These are phyloP conservation scores for Lepetodrilus schrolli DNA, from an alignment of 2,888 invertebrate genomes.

Conservation along the genomic window DNA sequence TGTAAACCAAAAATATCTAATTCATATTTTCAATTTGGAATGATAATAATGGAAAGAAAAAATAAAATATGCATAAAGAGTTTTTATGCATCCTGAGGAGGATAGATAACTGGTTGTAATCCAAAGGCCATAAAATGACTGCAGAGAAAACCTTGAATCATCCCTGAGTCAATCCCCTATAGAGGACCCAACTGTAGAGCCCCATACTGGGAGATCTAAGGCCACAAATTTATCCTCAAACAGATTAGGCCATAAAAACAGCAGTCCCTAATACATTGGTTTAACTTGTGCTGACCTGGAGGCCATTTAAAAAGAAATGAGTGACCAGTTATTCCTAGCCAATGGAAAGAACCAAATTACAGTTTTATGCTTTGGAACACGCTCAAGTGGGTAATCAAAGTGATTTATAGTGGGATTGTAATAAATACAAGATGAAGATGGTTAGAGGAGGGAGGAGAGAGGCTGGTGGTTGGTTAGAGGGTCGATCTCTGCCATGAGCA, in stretches of 20 bases:
- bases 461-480: too few relatives aligned
- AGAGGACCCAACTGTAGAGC: background rate
- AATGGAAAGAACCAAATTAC: conserved; percentile 23
- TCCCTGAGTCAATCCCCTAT: background rate
- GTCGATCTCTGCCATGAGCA: too few relatives aligned
- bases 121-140: background rate
- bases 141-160: background rate
- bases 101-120: conserved; percentile 10
- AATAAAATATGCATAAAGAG: too few relatives aligned
- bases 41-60: too few relatives aligned
- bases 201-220: background rate
- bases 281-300: conserved; percentile 11
- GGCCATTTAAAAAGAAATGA: conserved; percentile 27
- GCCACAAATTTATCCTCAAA: conserved; percentile 24
- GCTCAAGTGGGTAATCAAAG: conserved; percentile 21
- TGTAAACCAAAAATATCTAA: too few relatives aligned
- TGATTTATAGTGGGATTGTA: conserved; percentile 13
- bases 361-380: conserved; percentile 17
- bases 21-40: too few relatives aligned
- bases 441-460: background rate
- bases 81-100: too few relatives aligned
- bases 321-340: conserved; percentile 24
- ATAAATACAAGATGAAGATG: conserved; percentile 28
- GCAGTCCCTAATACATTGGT: conserved; percentile 23
- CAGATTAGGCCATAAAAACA: conserved; percentile 26